Evolutionary conservation across 1,140 invertebrate species (phyloP), one percentile per base, ranked within the genome.

Genomic region (Eufriesea mexicana): DNA sequence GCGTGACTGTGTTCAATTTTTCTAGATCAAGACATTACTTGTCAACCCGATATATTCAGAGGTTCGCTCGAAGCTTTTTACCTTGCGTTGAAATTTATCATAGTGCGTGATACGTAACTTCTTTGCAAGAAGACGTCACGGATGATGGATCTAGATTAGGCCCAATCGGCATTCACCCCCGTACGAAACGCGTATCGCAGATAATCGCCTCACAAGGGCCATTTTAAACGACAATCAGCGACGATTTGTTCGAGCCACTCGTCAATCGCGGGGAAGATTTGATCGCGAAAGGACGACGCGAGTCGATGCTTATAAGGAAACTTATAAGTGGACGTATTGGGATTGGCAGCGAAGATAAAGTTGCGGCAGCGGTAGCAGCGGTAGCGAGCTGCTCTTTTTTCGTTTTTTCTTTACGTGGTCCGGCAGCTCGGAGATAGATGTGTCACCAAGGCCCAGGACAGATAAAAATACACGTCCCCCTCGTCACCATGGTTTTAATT

Each of bases 401-500:
- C 23, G 20, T 8, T 9, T 57, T 23, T 35, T 59, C 7, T 64
- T 67, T 70, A 74, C 83, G 47, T 71, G 71, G 84, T 83, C 67
- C 72, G 64, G 62, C 84, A 86, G 89, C 86, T 87, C 81, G 71
- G 85, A 88, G 88, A 85, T 90, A 90, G 86, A 86, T 80, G 86
- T 88, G 91, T 91, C 91, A 90, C 85, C 75, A 54, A 51, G 84
- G 42, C 35, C 54, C 59, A 74, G 66, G 82, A 45, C 84, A 89
- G 92, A 93, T 93, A 93, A 93, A 93, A 92, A 92, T 93, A 93
- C 91, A 93, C 85, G 89, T 88, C 85, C 89, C 89, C 89, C 81
- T 84, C 59, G 87, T 55, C 86, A 87, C 70, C 83, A 79, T 80
- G 78, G 79, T 90, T 91, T 90, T 89, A 89, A 89, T 89, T 85